These are phyloP conservation scores for Oceanodroma leucorhoa DNA, from an alignment of 2,797 vertebrate species.

Conservation along the genomic window DNA sequence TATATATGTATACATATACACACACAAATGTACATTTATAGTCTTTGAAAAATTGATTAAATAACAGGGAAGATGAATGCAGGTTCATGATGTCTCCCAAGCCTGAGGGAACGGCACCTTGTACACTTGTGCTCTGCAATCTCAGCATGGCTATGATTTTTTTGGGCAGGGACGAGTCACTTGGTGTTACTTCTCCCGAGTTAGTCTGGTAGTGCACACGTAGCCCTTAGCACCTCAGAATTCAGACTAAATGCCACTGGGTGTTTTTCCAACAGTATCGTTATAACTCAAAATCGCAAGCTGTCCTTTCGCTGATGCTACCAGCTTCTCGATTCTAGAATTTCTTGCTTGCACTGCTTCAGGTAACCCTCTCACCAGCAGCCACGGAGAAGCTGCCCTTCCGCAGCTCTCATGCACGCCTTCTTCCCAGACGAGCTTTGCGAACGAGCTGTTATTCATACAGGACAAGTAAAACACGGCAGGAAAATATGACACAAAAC, in stretches of 20 bases:
- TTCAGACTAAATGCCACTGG: not conserved
- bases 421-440: not conserved
- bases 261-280: not conserved
- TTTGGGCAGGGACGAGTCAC: not conserved
- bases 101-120: not conserved
- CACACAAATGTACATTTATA: accelerated
- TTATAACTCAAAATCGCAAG: not conserved
- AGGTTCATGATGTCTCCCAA: not conserved
- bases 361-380: not conserved
- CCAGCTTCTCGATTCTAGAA: not conserved
- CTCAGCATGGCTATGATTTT: not conserved
- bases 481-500: not conserved
- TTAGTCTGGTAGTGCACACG: not conserved
- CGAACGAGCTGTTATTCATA: not conserved
- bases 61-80: not conserved
- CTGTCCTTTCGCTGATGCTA: not conserved
- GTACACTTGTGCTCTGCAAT: not conserved
- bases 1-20: accelerated
- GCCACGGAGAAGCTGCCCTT: not conserved
- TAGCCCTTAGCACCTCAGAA: not conserved
- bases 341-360: not conserved
- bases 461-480: not conserved
- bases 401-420: not conserved
- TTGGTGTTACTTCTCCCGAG: not conserved
- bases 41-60: not conserved